Evolutionary conservation across 2,797 vertebrate species (phyloP).

Genomic region (Etheostoma perlongum): DNA sequence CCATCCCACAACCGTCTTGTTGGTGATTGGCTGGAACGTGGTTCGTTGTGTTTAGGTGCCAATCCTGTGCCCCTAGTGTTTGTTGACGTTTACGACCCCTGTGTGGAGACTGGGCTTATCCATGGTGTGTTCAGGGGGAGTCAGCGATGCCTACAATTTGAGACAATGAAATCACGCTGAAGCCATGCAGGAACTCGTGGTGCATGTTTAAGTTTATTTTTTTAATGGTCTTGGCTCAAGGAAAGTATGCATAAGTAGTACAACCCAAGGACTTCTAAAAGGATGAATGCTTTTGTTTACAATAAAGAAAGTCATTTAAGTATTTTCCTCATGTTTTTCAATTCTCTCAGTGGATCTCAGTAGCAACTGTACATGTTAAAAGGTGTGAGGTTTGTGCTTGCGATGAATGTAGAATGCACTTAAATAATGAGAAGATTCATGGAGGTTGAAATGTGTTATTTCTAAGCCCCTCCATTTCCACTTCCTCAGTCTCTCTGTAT

Average conservation of each 20-base stretch:
- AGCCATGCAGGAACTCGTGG: no score
- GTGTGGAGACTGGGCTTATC: no score
- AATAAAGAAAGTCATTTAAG: neutral
- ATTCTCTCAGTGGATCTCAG: neutral
- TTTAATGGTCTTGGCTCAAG: neutral
- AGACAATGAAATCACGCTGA: no score
- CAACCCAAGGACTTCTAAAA: neutral
- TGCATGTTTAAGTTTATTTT: neutral
- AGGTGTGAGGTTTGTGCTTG: constrained; percentile 9
- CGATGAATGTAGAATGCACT: neutral
- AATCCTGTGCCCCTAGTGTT: no score
- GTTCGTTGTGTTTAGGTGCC: no score
- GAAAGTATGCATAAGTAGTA: neutral
- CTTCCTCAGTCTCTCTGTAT: constrained; percentile 44
- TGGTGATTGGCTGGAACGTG: no score
- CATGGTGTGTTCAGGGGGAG: no score
- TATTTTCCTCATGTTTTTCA: neutral
- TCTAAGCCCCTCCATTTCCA: constrained; percentile 38
- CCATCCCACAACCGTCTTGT: no score
- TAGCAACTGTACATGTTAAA: neutral
- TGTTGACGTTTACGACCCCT: no score
- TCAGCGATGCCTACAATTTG: no score
- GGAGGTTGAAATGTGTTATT: constrained; percentile 47
- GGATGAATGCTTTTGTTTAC: neutral
- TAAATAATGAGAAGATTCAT: constrained; percentile 55